Base-by-base conservation (phyloP, 2,888 invertebrate genomes). In the Eumacrocentrus americanus region DNA sequence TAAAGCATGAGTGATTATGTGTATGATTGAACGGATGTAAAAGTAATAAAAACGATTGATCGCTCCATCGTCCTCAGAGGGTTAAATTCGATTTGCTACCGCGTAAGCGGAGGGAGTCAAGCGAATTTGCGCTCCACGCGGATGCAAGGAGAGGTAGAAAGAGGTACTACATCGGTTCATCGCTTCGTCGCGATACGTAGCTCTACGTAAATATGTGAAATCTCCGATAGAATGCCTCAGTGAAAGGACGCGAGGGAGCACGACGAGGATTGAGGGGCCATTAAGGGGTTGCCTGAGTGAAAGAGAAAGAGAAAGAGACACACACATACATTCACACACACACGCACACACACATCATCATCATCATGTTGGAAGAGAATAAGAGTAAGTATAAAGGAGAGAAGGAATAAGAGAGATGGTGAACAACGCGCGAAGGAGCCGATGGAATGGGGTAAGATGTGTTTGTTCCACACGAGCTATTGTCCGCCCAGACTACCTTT, bases 391-490 rank as follows among this genome's bases (percentile, higher is more conserved):
- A 14, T 34, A 14, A 6, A 40, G 37, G 6, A 14, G 54, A 34
- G 52, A 14, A 46, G 46, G 60, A 59, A 58, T 50, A 62, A 54
- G 60, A 65, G 59, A 67, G 67, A 70, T 68, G 12, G n/a, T 25
- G 23, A 46, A 46, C 46, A 46, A 23, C 42, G 69, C 61, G 66
- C 61, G 68, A 68, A 67, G 64, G 62, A 62, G 58, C 42, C 46
- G 44, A 52, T 42, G 59, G 60, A 63, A 63, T 44, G 62, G 68
- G 67, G 69, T 73, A 75, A 76, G 77, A 76, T 74, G 79, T 74
- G 75, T 80, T 78, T 79, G 78, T 78, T 79, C 77, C 78, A 78
- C 75, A 77, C 78, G 72, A 77, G 75, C 75, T 71, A 79, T 79
- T 79, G 78, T 79, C 74, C 72, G 70, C 71, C 68, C 71, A 72